Base-by-base conservation (phyloP, 2,113 vertebrate species). In the Phrynocephalus versicolor region DNA sequence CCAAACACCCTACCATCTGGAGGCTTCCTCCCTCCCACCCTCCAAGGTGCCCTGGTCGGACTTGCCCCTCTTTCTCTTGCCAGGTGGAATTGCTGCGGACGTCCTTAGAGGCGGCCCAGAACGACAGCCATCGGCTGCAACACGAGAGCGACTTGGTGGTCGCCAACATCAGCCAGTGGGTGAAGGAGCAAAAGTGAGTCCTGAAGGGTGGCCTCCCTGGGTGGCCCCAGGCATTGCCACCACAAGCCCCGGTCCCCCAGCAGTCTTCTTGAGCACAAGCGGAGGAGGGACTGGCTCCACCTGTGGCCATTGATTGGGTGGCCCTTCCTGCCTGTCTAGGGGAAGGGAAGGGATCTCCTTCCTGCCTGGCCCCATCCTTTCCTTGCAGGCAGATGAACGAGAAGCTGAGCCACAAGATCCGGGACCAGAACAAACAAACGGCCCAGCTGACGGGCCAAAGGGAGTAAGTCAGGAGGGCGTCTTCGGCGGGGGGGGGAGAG, bases 111-210 rank as follows among this genome's bases (percentile, higher is more conserved):
- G 77, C 83, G 5, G 90, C 92, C 0, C 64, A 83, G 9, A 92
- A 92, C 9, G 92, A 96, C 57, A 81, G 89, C 82, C 92, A 89
- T 60, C 77, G 79, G 18, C 77, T 91, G 9, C 89, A 84, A 41
- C 84, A 30, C 27, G 95, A 97, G 33, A 97, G 92, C 2, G 93
- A 97, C 35, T 87, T 96, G 92, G 94, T 97, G 55, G 95, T 97
- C 80, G 93, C 81, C 89, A 94, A 94, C 81, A 91, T 97, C 82
- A 95, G 94, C 84, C 95, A 97, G 5, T 92, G 91, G 91, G 91
- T 95, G 60, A 94, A 95, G 72, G 91, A 97, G 89, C 95, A 95
- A 86, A 97, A 94, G 95, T 96, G 90, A 94, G 96, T n/a, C n/a
- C n/a, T n/a, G n/a, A n/a, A n/a, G n/a, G n/a, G 65, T 12, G 13